Evolutionary conservation across 2,113 vertebrate genomes (phyloP).

Genomic region (Pluvianellus socialis): DNA sequence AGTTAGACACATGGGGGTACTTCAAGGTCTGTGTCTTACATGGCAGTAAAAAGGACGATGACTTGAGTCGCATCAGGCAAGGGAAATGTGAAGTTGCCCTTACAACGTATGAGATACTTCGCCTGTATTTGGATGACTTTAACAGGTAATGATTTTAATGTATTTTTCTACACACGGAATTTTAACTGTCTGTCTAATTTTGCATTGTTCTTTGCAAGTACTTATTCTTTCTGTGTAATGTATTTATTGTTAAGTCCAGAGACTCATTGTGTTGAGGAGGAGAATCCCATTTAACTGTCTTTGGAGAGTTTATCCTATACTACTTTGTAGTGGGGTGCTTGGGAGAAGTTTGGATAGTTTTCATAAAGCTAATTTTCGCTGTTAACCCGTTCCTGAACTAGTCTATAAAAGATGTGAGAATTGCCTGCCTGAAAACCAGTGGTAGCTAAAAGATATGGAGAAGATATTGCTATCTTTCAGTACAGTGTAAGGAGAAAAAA

Average conservation of each 20-base stretch:
- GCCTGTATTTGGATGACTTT: conserved; percentile 87
- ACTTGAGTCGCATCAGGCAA: conserved; percentile 85
- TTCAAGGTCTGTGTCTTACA: conserved; percentile 88
- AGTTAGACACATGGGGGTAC: conserved; percentile 94
- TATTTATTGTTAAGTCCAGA: background rate
- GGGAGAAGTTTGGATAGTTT: background rate
- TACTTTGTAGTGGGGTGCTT: background rate
- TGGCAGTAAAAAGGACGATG: conserved; percentile 86
- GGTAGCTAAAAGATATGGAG: background rate
- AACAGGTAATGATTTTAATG: conserved; percentile 80
- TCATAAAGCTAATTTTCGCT: background rate
- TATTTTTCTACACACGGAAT: background rate
- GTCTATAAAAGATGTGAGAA: background rate
- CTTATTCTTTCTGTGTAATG: background rate
- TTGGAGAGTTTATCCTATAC: background rate
- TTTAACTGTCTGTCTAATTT: background rate
- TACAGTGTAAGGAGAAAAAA: background rate
- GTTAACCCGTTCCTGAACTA: background rate
- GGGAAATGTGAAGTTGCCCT: conserved; percentile 89
- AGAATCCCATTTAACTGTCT: background rate
- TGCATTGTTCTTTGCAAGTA: background rate
- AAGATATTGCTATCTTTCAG: background rate
- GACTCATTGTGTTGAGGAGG: background rate
- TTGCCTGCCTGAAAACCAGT: background rate
- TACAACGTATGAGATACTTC: conserved; percentile 91